Conservation (phyloP, 2,113 vertebrate genomes). For the Otus sunia region DNA sequence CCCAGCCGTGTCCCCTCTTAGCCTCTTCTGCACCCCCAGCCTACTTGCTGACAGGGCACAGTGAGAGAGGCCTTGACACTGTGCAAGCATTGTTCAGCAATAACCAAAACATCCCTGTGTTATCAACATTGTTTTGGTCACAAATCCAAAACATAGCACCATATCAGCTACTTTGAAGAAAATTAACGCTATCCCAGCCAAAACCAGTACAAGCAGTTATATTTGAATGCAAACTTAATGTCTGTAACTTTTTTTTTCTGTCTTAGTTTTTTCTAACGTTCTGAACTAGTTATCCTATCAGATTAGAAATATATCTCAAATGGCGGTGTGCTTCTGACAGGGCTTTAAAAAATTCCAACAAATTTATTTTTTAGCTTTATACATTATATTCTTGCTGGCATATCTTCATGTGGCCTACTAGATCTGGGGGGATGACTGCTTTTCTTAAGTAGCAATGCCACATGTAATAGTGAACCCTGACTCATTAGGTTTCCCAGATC, state of each 20-base stretch:
- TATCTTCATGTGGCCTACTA: neutral
- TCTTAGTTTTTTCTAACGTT: neutral
- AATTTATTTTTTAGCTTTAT: neutral
- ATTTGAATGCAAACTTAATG: neutral
- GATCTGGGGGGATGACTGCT: neutral
- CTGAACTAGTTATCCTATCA: neutral
- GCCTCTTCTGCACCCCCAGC: neutral
- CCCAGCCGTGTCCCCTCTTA: neutral
- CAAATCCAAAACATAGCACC: neutral
- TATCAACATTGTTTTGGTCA: neutral
- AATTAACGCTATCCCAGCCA: neutral
- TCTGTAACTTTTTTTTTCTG: neutral
- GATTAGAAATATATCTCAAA: neutral
- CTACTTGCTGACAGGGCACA: fast-evolving
- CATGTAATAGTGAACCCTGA: neutral
- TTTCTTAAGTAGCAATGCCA: neutral
- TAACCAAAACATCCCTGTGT: neutral
- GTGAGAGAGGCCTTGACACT: neutral
- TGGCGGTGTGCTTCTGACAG: neutral
- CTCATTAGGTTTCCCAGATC: neutral
- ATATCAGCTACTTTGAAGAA: neutral
- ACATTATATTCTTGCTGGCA: neutral
- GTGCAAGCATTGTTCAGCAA: neutral
- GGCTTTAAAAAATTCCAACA: neutral
- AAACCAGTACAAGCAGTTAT: neutral